phyloP scores from a whole-genome alignment of 2,113 vertebrate species.

The Baryphthengus martii region DNA sequence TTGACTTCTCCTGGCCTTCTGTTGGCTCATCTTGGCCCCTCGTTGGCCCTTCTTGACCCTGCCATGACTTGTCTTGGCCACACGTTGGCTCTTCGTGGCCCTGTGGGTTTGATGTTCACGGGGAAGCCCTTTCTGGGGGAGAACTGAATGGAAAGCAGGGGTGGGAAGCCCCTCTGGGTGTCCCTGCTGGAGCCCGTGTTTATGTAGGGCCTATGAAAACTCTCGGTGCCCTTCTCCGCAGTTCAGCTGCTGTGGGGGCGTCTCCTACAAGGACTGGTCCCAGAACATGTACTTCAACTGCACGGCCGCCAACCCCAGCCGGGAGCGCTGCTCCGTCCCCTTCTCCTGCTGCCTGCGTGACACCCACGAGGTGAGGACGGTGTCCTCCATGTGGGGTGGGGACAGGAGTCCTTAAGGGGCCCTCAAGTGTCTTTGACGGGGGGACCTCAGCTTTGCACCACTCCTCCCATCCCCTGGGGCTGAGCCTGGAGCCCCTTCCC shows the following conservation, averaged over 20 bases:
- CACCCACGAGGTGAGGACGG: neutral
- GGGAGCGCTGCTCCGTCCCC: neutral
- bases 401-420: neutral
- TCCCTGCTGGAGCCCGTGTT: neutral
- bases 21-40: neutral
- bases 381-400: neutral
- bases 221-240: neutral
- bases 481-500: neutral
- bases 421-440: neutral
- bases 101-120: accelerated
- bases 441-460: neutral
- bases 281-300: constrained; percentile 36
- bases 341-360: constrained; percentile 16
- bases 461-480: neutral
- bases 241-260: neutral
- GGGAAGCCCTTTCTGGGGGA: neutral
- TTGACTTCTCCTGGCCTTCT: neutral
- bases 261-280: constrained; percentile 35
- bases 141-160: neutral
- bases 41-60: neutral
- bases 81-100: neutral
- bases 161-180: too few relatives aligned
- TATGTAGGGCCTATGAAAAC: neutral
- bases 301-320: neutral
- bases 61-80: neutral